Conservation (phyloP, 1,140 invertebrate species). For the Drosophila fuyamai region DNA sequence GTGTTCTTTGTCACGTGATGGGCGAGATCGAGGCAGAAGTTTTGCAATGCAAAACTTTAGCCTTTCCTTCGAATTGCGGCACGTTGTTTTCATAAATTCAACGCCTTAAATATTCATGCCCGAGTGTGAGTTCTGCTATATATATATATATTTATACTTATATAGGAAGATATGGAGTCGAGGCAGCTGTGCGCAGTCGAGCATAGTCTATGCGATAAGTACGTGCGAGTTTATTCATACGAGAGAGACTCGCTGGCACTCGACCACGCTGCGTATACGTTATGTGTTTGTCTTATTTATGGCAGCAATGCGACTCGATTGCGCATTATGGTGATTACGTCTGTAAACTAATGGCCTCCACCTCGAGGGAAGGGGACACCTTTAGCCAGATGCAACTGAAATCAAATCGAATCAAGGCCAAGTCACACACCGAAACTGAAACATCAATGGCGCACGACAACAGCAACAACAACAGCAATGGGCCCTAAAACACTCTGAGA, state of each 20-base stretch:
- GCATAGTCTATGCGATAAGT: conserved; percentile 81
- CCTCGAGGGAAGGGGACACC: conserved; percentile 13
- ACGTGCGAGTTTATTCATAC: conserved; percentile 81
- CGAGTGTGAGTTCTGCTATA: conserved; percentile 7
- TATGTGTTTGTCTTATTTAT: conserved; percentile 81
- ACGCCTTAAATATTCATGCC: conserved; percentile 80
- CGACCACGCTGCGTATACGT: conserved; percentile 68
- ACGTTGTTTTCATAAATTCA: conserved; percentile 81
- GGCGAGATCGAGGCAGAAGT: conserved; percentile 41
- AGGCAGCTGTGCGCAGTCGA: conserved; percentile 77
- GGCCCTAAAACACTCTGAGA: conserved; percentile 47
- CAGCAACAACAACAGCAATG: not conserved
- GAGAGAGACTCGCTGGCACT: conserved; percentile 51
- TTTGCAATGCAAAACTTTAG: conserved; percentile 73
- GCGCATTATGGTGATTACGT: conserved; percentile 79
- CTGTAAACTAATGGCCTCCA: conserved; percentile 72
- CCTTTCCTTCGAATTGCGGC: conserved; percentile 54
- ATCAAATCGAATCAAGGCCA: conserved; percentile 59
- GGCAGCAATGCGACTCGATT: conserved; percentile 65
- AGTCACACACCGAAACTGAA: conserved; percentile 39
- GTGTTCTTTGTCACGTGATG: conserved; percentile 75
- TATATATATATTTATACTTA: conserved; percentile 2
- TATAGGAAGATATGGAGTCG: conserved; percentile 22
- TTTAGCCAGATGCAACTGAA: conserved; percentile 11
- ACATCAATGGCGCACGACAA: conserved; percentile 27